phyloP scores from a whole-genome alignment of 2,888 invertebrate species.

The Pristionchus entomophagus region DNA sequence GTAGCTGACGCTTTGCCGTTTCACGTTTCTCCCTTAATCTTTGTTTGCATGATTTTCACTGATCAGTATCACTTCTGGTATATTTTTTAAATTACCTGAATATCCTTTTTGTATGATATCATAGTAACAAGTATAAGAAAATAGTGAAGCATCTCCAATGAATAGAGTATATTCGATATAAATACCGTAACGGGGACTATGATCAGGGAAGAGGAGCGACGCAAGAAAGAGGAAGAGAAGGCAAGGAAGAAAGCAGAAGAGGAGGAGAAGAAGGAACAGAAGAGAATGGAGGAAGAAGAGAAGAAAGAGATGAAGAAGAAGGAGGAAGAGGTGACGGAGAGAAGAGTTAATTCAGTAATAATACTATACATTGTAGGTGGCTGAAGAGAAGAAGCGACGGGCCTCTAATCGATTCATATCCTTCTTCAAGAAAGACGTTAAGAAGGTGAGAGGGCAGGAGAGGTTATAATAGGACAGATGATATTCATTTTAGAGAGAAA shows the following conservation, averaged over 20 bases:
- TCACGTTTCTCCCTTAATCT: too few species aligned
- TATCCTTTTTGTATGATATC: too few species aligned
- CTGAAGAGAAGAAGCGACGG: slow-evolving; percentile 62
- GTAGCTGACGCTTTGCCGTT: neutral
- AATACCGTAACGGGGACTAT: neutral
- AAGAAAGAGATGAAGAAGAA: slow-evolving; percentile 54
- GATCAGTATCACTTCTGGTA: too few species aligned
- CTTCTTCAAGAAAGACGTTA: slow-evolving; percentile 67
- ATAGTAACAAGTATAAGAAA: too few species aligned
- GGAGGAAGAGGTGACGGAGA: slow-evolving; percentile 50
- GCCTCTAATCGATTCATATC: slow-evolving; percentile 58
- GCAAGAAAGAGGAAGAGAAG: slow-evolving; percentile 52
- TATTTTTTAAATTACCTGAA: too few species aligned
- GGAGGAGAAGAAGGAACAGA: slow-evolving; percentile 54
- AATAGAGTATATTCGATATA: too few species aligned
- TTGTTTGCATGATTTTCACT: too few species aligned
- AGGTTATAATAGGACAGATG: neutral
- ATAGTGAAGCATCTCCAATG: too few species aligned
- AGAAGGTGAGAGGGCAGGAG: slow-evolving; percentile 48
- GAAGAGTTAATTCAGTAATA: slow-evolving; percentile 21
- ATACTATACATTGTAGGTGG: too few species aligned
- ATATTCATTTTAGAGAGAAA: too few species aligned
- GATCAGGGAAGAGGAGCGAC: neutral
- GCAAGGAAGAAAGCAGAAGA: slow-evolving; percentile 57
- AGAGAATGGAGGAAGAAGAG: slow-evolving; percentile 49